These are phyloP conservation scores for Adelges cooleyi DNA, from an alignment of 1,140 invertebrate genomes.

Conservation along the genomic window DNA sequence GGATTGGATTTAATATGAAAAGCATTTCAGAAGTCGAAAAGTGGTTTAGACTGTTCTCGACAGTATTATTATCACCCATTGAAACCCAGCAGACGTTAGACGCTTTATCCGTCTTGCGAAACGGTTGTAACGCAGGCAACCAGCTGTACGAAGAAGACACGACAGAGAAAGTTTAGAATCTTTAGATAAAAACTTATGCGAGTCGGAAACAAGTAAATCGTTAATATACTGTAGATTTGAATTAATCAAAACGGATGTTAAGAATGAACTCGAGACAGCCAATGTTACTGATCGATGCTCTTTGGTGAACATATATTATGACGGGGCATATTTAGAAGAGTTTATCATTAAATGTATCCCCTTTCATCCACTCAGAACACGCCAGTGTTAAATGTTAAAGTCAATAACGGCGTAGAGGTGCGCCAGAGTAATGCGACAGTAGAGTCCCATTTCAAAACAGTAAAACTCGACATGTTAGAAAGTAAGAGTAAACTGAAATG, in stretches of 20 bases:
- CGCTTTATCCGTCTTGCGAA: not conserved
- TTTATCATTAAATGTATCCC: not conserved
- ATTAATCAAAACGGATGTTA: not conserved
- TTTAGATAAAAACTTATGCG: not conserved
- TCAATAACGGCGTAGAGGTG: not conserved
- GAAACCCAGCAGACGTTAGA: not conserved
- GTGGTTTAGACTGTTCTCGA: not conserved
- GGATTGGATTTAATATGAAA: not conserved
- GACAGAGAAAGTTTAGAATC: not conserved
- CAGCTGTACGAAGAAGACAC: not conserved
- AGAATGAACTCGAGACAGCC: not conserved
- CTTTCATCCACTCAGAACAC: not conserved
- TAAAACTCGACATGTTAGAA: not conserved
- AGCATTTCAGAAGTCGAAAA: not conserved
- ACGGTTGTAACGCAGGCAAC: not conserved
- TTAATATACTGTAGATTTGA: not conserved
- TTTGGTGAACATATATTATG: not conserved
- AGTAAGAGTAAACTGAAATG: not conserved
- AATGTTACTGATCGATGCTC: too few relatives aligned
- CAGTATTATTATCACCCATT: not conserved
- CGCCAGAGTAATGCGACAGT: too few relatives aligned
- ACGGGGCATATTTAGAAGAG: not conserved
- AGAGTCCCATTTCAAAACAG: not conserved
- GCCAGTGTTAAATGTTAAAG: not conserved
- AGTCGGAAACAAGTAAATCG: not conserved